Evolutionary conservation across 2,888 invertebrate genomes (phyloP), one percentile per base, ranked within the genome.

Genomic region (Heliothis peltigera): DNA sequence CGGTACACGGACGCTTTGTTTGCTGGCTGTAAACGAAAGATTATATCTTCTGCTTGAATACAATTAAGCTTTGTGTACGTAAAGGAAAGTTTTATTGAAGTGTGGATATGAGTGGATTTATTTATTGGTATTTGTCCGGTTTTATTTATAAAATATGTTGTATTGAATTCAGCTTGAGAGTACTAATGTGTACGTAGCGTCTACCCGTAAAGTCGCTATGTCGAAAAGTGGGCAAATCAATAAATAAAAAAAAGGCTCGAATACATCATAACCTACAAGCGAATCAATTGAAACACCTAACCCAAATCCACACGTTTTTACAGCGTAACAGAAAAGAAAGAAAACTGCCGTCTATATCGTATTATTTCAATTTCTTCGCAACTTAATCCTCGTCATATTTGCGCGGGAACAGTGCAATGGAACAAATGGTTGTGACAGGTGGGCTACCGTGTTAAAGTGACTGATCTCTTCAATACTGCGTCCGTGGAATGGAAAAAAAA

Each of bases 401-500:
- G 65, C 59, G 49, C 53, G 63, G 55, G 52, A 58, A 75, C 64
- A 55, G 77, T 72, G 77, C 67, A 64, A 72, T 66, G 60, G 72
- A 75, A 81, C 66, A 66, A 57, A 54, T 75, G 64, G 85, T 86
- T 82, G 52, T 71, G 70, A 52, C 69, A 68, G 71, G 77, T 77
- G 74, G 72, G 73, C 62, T 64, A 64, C 79, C 79, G 77, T 79
- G 77, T 80, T 81, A 83, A 84, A 82, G 84, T 88, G 88, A 90
- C 87, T 86, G 86, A 89, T 90, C 84, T 83, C 84, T 83, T 87
- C 88, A 86, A 87, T 86, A 87, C 81, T 81, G 81, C 61, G 80
- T 65, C 79, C 77, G 77, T 70, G 77, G 82, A 81, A 86, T 84
- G 84, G 87, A 84, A 88, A 87, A 71, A 88, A 86, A 88, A 84